These are phyloP conservation scores for Disparrhopalites patrizii DNA, from an alignment of 2,888 invertebrate species.

Conservation along the genomic window DNA sequence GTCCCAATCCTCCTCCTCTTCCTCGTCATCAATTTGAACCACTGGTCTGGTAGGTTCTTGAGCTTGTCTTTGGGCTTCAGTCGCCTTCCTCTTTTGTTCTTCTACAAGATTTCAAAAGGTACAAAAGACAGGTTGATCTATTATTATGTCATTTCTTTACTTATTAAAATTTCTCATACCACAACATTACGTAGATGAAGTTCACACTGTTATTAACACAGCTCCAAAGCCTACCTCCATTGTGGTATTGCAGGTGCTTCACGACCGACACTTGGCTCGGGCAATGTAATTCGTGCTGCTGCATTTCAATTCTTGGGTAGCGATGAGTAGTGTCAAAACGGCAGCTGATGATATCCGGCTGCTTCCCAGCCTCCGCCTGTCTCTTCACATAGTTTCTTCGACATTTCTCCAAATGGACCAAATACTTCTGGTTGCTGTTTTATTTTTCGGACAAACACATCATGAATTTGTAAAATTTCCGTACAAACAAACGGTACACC, in stretches of 20 bases:
- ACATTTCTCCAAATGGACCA: slow-evolving; percentile 42
- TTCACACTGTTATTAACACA: neutral
- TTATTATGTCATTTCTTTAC: too few relatives aligned
- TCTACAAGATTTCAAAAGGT: too few relatives aligned
- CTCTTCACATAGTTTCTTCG: slow-evolving; percentile 32
- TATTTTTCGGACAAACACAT: too few relatives aligned
- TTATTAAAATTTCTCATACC: too few relatives aligned
- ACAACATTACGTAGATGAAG: too few relatives aligned
- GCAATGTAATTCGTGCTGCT: slow-evolving; percentile 36
- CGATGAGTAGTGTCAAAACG: slow-evolving; percentile 35
- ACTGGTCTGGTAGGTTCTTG: too few relatives aligned
- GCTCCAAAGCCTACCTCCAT: slow-evolving; percentile 18
- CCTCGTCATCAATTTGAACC: neutral
- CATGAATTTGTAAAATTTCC: too few relatives aligned
- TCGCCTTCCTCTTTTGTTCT: neutral
- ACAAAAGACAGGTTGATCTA: too few relatives aligned
- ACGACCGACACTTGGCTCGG: slow-evolving; percentile 34
- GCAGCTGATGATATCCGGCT: slow-evolving; percentile 30
- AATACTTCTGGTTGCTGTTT: slow-evolving; percentile 34
- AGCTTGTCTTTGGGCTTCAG: too few relatives aligned
- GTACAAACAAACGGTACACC: too few relatives aligned
- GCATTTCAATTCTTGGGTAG: slow-evolving; percentile 31
- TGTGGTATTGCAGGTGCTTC: slow-evolving; percentile 30
- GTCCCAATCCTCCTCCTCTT: slow-evolving; percentile 44
- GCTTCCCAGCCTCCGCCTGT: slow-evolving; percentile 13